Conservation (phyloP, 2,797 vertebrate genomes). For the Oreochromis mossambicus region DNA sequence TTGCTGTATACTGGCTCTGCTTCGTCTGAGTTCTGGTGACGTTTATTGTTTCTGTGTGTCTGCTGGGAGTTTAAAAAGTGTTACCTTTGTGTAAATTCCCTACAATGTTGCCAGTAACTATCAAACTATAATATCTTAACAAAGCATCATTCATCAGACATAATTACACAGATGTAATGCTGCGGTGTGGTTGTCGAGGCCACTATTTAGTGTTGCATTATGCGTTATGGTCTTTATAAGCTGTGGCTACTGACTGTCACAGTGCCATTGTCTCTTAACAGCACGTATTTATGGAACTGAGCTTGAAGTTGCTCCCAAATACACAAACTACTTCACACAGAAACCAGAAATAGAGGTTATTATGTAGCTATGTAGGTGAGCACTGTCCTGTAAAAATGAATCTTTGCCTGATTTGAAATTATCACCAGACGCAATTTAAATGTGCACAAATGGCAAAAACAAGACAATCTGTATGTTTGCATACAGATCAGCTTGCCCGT, state of each 20-base stretch:
- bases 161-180: not conserved
- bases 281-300: not conserved
- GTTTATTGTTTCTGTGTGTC: not conserved
- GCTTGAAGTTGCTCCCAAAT: not conserved
- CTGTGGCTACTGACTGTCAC: not conserved
- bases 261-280: not conserved
- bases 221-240: not conserved
- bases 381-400: not conserved
- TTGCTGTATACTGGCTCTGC: not conserved
- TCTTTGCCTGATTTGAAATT: not conserved
- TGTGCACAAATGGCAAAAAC: not conserved
- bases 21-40: not conserved
- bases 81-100: not conserved
- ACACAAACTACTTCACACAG: not conserved
- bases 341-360: not conserved
- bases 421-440: not conserved
- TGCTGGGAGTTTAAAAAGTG: not conserved
- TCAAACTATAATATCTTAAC: not conserved
- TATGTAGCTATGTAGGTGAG: not conserved
- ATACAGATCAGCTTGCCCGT: rapidly evolving
- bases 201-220: not conserved
- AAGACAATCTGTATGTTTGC: not conserved
- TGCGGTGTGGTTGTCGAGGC: not conserved
- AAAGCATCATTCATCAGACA: not conserved
- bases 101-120: not conserved